Percentiles rank a stretch among this genome's conserved stretches.
Evolutionary conservation across 35 echinoderm and acorn worm genomes (phyloP).

Genomic region (Ptychodera flava): DNA sequence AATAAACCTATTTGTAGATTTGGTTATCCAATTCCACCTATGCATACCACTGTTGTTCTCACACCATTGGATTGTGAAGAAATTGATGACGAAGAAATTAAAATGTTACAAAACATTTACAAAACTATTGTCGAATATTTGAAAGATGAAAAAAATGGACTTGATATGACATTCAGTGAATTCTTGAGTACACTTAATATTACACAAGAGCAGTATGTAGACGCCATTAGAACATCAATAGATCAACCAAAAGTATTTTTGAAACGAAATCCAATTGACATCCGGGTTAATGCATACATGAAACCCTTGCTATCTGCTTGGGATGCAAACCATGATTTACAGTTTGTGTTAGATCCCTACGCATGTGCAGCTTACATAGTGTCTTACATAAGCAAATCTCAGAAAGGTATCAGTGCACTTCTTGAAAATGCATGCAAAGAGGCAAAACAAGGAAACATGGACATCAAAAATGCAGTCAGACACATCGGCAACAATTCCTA

Average conservation of each 20-base stretch:
- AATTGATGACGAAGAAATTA: not conserved
- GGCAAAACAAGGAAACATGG: conserved; percentile 38
- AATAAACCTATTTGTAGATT: conserved; percentile 9
- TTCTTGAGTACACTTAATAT: not conserved
- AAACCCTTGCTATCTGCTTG: not conserved
- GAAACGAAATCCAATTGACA: not conserved
- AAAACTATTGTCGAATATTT: not conserved
- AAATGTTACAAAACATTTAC: not conserved
- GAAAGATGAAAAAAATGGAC: not conserved
- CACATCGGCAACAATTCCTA: conserved; percentile 54
- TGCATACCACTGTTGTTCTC: not conserved
- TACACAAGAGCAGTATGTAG: conserved; percentile 25
- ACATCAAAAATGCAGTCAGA: conserved; percentile 26
- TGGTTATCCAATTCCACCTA: conserved; percentile 29
- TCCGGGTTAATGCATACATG: conserved; percentile 17
- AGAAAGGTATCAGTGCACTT: conserved; percentile 45
- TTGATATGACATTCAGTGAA: not conserved
- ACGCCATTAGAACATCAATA: conserved; percentile 16
- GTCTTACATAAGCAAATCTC: conserved; percentile 53
- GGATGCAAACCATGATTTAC: not conserved
- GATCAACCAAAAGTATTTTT: conserved; percentile 2
- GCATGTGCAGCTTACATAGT: conserved; percentile 20
- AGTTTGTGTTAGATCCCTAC: not conserved
- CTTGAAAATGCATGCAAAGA: conserved; percentile 30
- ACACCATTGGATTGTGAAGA: not conserved